A percentile compares a stretch with the other conserved stretches of the same genome.
Conservation (phyloP, 2,888 invertebrate genomes). For the Drosophila mettleri region DNA sequence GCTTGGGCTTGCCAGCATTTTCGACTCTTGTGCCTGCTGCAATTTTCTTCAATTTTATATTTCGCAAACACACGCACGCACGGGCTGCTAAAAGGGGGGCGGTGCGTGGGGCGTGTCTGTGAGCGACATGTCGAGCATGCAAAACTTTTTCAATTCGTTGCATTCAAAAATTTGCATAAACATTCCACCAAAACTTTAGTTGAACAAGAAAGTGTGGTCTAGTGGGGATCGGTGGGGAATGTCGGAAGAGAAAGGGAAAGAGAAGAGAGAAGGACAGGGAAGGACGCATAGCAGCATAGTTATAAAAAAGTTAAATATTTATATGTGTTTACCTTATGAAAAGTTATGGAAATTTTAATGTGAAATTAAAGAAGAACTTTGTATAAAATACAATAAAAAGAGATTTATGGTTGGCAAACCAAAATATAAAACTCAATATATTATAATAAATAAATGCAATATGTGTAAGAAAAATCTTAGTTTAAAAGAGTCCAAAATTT, state of each 20-base stretch:
- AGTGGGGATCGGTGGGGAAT: neutral
- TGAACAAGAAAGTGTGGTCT: conserved; percentile 7
- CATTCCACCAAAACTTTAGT: conserved; percentile 34
- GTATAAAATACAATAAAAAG: no score
- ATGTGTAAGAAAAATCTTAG: no score
- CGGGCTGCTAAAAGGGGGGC: conserved; percentile 6
- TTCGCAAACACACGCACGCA: conserved; percentile 39
- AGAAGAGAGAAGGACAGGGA: neutral
- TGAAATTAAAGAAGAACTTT: neutral
- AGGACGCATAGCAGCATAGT: no score
- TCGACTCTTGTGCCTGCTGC: conserved; percentile 38
- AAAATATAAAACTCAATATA: no score
- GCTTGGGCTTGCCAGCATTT: conserved; percentile 48
- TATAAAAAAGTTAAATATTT: conserved; percentile 4
- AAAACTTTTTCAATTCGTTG: conserved; percentile 76
- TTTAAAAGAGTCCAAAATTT: no score
- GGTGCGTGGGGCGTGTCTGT: conserved; percentile 11
- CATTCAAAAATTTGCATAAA: conserved; percentile 70
- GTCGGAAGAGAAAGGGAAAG: no score
- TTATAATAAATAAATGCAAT: no score
- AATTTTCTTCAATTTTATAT: conserved; percentile 61
- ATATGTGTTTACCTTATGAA: neutral
- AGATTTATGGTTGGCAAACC: no score
- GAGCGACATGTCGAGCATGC: conserved; percentile 51
- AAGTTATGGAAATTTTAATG: neutral